Conservation (phyloP, 2,888 invertebrate species). For the Volucella zonaria region DNA sequence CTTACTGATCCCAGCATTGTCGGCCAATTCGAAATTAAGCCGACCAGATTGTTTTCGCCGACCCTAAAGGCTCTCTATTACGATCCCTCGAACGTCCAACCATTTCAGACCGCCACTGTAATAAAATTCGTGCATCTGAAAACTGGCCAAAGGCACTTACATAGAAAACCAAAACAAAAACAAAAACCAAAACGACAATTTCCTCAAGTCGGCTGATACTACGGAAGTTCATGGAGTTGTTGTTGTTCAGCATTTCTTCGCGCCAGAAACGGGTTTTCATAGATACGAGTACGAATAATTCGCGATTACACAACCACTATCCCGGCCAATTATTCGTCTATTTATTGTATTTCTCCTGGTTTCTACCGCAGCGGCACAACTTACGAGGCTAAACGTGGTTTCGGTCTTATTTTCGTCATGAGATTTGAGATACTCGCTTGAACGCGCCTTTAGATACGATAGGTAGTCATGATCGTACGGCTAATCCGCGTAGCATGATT, state of each 20-base stretch:
- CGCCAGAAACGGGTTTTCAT: slow-evolving; percentile 23
- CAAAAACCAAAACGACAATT: slow-evolving; percentile 3
- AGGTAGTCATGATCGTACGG: neutral
- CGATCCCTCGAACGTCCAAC: neutral
- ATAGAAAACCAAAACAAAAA: neutral
- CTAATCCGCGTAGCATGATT: neutral
- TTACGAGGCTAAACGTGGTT: slow-evolving; percentile 36
- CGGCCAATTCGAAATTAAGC: too few relatives aligned
- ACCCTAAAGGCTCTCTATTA: neutral
- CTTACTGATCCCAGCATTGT: too few relatives aligned
- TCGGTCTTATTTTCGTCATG: neutral
- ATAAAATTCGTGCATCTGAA: slow-evolving; percentile 11
- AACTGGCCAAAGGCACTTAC: neutral
- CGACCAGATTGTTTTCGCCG: neutral
- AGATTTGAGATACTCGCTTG: slow-evolving; percentile 12
- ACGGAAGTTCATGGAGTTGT: slow-evolving; percentile 53
- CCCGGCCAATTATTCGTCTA: slow-evolving; percentile 35
- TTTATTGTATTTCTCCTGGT: slow-evolving; percentile 9
- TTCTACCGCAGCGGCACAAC: slow-evolving; percentile 23
- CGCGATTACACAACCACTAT: slow-evolving; percentile 50
- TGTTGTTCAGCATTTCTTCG: slow-evolving; percentile 26
- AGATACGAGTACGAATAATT: slow-evolving; percentile 9
- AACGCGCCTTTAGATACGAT: neutral
- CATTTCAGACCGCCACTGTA: slow-evolving; percentile 17
- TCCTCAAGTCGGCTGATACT: slow-evolving; percentile 40